These are phyloP conservation scores for Tetragonisca angustula DNA, from an alignment of 2,888 invertebrate genomes.

Conservation along the genomic window DNA sequence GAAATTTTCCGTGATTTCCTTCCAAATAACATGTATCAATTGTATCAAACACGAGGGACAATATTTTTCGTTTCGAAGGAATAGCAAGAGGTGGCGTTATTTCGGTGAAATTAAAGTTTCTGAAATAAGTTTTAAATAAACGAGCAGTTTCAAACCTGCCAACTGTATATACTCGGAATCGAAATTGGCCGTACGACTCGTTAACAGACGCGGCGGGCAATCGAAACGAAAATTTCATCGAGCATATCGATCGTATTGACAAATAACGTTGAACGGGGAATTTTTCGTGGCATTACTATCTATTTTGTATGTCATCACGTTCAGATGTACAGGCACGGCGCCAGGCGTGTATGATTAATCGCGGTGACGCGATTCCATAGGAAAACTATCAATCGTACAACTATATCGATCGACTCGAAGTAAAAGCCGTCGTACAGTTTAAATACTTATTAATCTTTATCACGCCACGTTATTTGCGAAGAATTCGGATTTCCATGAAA, in stretches of 20 bases:
- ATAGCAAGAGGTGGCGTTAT: not conserved
- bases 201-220: not conserved
- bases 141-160: not conserved
- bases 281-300: not conserved
- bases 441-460: not conserved
- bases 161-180: not conserved
- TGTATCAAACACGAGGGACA: not conserved
- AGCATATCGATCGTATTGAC: not conserved
- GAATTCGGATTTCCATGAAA: no score
- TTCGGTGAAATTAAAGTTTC: not conserved
- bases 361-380: not conserved
- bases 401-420: not conserved
- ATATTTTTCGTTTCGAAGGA: not conserved
- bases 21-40: not conserved
- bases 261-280: not conserved
- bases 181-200: no score
- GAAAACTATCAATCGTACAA: not conserved
- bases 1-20: no score
- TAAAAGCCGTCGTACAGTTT: not conserved
- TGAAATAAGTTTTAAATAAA: not conserved
- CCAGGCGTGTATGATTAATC: not conserved
- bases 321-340: not conserved
- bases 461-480: no score
- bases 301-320: not conserved
- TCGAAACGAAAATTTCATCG: not conserved